Evolutionary conservation across 2,888 invertebrate species (phyloP).

Genomic region (Thumatha senex): DNA sequence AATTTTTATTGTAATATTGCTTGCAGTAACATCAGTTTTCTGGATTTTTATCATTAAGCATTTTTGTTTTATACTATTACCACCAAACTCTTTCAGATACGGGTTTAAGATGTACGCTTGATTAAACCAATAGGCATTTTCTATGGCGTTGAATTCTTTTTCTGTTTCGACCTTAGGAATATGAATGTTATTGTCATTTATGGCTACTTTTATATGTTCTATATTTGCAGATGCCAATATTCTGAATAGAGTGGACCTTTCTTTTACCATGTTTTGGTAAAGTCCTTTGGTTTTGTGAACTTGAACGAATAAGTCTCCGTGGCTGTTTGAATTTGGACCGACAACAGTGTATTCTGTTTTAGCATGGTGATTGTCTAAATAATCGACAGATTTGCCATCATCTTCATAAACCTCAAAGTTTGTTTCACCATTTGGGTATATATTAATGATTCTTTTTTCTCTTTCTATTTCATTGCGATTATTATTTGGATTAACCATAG

Average conservation of each 20-base stretch:
- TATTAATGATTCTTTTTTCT: slow-evolving; percentile 54
- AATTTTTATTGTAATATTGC: slow-evolving; percentile 62
- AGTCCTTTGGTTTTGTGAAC: slow-evolving; percentile 60
- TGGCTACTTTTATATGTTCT: slow-evolving; percentile 50
- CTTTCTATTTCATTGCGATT: slow-evolving; percentile 64
- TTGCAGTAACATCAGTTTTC: slow-evolving; percentile 52
- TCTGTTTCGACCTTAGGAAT: slow-evolving; percentile 48
- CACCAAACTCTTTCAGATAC: slow-evolving; percentile 46
- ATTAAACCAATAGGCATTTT: slow-evolving; percentile 59
- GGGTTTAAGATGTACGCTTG: slow-evolving; percentile 58
- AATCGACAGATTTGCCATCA: slow-evolving; percentile 64
- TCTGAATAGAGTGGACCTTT: slow-evolving; percentile 61
- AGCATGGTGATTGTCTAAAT: slow-evolving; percentile 52
- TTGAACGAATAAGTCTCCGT: slow-evolving; percentile 52
- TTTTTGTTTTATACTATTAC: slow-evolving; percentile 44
- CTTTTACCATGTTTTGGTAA: slow-evolving; percentile 56
- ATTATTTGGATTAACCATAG: slow-evolving; percentile 69
- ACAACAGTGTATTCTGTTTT: slow-evolving; percentile 51
- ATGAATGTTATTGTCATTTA: slow-evolving; percentile 52
- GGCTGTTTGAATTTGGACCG: slow-evolving; percentile 49
- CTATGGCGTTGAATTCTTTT: slow-evolving; percentile 51
- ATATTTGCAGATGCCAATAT: slow-evolving; percentile 55
- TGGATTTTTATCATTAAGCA: slow-evolving; percentile 63
- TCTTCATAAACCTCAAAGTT: slow-evolving; percentile 68
- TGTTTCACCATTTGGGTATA: slow-evolving; percentile 62